Evolutionary conservation across 1,140 invertebrate species (phyloP), one percentile per base, ranked within the genome.

Genomic region (Cotesia vestalis): DNA sequence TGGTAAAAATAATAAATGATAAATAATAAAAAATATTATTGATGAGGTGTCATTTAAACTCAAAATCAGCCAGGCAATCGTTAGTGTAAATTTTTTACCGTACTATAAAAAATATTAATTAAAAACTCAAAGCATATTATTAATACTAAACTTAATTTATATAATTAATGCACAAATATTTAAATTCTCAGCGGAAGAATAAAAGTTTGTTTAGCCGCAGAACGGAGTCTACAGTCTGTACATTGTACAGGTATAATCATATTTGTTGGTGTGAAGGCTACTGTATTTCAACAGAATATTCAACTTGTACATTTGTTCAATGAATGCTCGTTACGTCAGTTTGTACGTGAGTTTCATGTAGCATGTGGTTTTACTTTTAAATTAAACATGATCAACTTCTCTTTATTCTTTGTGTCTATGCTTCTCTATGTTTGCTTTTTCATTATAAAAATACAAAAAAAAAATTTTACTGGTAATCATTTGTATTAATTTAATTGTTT

Each of bases 1-100:
- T 12, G 53, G 53, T 17, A 14, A 57, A 57, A 20, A n/a, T 57
- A 57, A 52, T 52, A 52, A n/a, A 52, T 52, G 51, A 9, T 57
- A 17, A 12, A 57, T 46, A 55, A 57, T 17, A n/a, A 57, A 17
- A 20, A 20, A 17, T 20, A 57, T 12, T 57, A 20, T 57, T 14
- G 5, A 57, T 57, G 53, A 20, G 20, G 6, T 9, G 27, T 27
- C 27, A 27, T 27, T 27, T 57, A 6, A 17, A 57, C 53, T 57
- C 53, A 57, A 57, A 57, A 57, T 57, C 53, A 57, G 53, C 53
- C 53, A 57, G n/a, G 20, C n/a, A 57, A 4, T 52, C n/a, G 20
- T 17, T 20, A 17, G 20, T 8, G n/a, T 6, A 20, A 57, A 20
- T 20, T 14, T 57, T 55, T 57, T 20, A 17, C 12, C 6, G 4